Evolutionary conservation across 2,888 invertebrate species (phyloP), one percentile per base, ranked within the genome.

Genomic region (Drosophila macrospina): DNA sequence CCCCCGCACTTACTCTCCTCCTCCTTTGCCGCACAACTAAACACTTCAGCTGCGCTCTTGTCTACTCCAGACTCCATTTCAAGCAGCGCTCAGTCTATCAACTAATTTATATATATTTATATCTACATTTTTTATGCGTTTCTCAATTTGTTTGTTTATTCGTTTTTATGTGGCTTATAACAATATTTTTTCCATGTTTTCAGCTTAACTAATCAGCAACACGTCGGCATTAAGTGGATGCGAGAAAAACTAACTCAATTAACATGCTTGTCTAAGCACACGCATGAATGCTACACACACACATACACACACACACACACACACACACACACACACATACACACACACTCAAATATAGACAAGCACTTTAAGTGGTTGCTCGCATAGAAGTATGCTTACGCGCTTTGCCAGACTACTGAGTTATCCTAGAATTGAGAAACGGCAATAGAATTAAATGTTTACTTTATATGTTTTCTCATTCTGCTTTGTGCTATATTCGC

Each of bases 211-310:
- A 79, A 80, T 81, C 82, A 81, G 45, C 73, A 77, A 61, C 78
- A 77, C 78, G 69, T 65, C 34, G 8, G 16, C 64, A 54, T 68
- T 57, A 63, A 59, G 57, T 39, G 36, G 28, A 62, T 44, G 66
- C 61, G 56, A 48, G 57, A 59, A 71, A 68, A 70, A 68, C 68
- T 79, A 77, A 77, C 77, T 75, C 72, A 82, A 85, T 86, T 86
- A 86, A 79, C 68, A 78, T 72, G 77, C 87, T 80, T 66, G 52
- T 62, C 69, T 50, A 78, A 78, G 65, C 86, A 80, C 54, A 72
- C 36, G 62, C 39, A 63, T 28, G 6, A 2, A 20, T 20, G 20
- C 20, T 20, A 20, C 20, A 20, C 39, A 45, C 45, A 37, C 26
- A 60, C 45, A 44, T 1, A 26, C 8, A 26, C 11, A 11, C 3